Base-by-base conservation (phyloP, 2,888 invertebrate genomes). In the Athrips mouffetella region DNA sequence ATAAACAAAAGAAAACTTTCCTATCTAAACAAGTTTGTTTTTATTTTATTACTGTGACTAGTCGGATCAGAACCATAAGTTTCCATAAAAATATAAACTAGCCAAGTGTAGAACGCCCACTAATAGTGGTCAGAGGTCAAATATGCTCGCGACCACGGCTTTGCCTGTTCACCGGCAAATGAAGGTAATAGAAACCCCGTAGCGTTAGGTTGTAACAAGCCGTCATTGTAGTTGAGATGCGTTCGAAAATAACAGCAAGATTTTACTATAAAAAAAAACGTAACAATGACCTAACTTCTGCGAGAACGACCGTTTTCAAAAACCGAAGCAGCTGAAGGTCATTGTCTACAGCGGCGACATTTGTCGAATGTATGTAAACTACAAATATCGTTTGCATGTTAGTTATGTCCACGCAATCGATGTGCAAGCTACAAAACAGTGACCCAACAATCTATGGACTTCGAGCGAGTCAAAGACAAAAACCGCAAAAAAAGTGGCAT, bases 101-200 rank as follows among this genome's bases (percentile, higher is more conserved):
- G 29, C 16, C 4, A 23, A 10, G 10, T 25, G 25, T 35, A 13
- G 6, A 45, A 33, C 23, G 20, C 46, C 37, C 42, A 20, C 11
- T 25, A n/a, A 25, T 18, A 4, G 20, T 5, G 44, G 44, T 44
- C 44, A 44, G 20, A 44, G 55, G 55, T 52, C 51, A 53, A 52
- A 48, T 50, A 42, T 50, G 49, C 56, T 51, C 52, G 58, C 51
- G 48, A 44, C 48, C 44, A 37, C 45, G 6, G 21, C 20, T 37
- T 37, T 40, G 41, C 48, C 52, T 49, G 53, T 53, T 55, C 52
- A 53, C 48, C 51, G 45, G 45, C 40, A 50, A 55, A 55, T 52
- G 48, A 53, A 55, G 53, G 53, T 53, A 53, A 55, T 55, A 48
- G 53, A 50, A 54, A 51, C 49, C 50, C 53, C 53, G 50, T 48